Evolutionary conservation across 64 coral and sea anemone species (phyloP).

Genomic region (Orbicella faveolata): DNA sequence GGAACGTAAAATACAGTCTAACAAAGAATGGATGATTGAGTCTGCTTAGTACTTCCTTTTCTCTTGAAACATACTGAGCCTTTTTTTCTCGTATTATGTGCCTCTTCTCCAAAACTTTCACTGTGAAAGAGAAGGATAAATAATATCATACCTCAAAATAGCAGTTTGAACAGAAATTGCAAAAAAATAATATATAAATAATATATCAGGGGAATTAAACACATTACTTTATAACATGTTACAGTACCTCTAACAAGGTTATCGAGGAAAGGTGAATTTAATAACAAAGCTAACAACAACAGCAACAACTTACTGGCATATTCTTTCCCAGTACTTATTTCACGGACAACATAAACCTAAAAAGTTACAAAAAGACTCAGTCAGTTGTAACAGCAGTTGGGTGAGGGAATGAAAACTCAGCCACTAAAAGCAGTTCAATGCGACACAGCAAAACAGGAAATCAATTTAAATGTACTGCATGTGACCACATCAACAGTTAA

Average conservation of each 20-base stretch:
- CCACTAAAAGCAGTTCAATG: too few species aligned
- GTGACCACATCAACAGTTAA: neutral
- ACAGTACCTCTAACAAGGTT: too few species aligned
- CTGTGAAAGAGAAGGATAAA: slow-evolving; percentile 38
- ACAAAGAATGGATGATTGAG: slow-evolving; percentile 98
- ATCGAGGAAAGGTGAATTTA: neutral
- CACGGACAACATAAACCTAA: slow-evolving; percentile 85
- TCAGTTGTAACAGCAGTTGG: too few species aligned
- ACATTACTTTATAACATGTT: too few species aligned
- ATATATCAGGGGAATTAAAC: too few species aligned
- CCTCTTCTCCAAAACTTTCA: slow-evolving; percentile 95
- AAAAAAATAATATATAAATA: neutral
- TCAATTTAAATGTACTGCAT: neutral
- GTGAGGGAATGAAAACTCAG: neutral
- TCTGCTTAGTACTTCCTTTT: slow-evolving; percentile 97
- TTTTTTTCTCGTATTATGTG: slow-evolving; percentile 98
- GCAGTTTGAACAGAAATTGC: neutral
- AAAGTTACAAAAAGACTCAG: neutral
- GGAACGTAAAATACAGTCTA: slow-evolving; percentile 94
- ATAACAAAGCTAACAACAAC: neutral
- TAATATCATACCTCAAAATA: neutral
- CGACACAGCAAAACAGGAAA: too few species aligned
- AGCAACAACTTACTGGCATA: slow-evolving; percentile 84
- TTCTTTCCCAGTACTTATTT: slow-evolving; percentile 95
- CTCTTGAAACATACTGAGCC: slow-evolving; percentile 84